A percentile compares a stretch with the other conserved stretches of the same genome.
Conservation (phyloP, 1,140 invertebrate genomes). For the Cotesia glomerata region DNA sequence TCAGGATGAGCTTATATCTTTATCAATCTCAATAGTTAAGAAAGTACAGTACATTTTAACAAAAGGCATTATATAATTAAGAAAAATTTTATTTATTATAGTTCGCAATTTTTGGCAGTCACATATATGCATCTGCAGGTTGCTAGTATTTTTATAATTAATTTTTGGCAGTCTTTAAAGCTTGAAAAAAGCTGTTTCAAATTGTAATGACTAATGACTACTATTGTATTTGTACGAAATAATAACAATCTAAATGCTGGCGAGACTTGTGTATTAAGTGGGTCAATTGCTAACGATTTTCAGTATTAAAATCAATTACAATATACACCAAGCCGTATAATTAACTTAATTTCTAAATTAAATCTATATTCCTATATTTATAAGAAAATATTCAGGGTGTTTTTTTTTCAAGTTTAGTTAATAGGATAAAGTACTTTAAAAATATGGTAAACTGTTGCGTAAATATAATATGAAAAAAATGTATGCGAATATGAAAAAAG, state of each 20-base stretch:
- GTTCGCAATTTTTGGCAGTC: too few species aligned
- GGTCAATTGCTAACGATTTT: not conserved
- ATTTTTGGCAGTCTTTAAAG: not conserved
- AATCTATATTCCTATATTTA: not conserved
- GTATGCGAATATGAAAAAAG: too few species aligned
- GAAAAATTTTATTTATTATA: too few species aligned
- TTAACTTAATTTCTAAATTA: slow-evolving; percentile 16
- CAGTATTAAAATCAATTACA: slow-evolving; percentile 20
- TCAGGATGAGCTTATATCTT: too few species aligned
- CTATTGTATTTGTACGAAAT: not conserved
- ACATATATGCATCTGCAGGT: too few species aligned
- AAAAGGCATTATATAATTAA: too few species aligned
- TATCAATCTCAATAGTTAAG: too few species aligned
- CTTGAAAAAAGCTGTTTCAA: not conserved
- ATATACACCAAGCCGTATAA: slow-evolving; percentile 15
- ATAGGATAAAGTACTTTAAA: not conserved
- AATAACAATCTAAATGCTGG: not conserved
- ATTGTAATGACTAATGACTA: not conserved
- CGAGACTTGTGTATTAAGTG: not conserved
- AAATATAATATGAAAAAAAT: too few species aligned
- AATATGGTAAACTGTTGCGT: not conserved
- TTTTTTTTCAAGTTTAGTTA: not conserved
- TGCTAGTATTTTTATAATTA: too few species aligned
- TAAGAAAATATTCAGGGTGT: not conserved
- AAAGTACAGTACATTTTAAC: too few species aligned